Evolutionary conservation across 2,888 invertebrate genomes (phyloP).

Genomic region (Drosophila ustulata): DNA sequence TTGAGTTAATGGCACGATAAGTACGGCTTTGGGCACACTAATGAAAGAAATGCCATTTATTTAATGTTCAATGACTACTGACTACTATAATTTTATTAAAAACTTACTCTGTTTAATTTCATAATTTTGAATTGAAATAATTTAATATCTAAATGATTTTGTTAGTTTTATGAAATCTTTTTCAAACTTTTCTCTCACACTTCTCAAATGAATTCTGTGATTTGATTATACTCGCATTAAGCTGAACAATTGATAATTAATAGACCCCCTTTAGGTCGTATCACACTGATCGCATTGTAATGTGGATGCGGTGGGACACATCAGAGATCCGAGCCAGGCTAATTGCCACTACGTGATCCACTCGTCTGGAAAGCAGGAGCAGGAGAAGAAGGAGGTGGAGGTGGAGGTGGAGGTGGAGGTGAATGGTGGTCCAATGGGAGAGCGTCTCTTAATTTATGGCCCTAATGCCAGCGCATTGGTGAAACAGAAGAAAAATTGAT

Average conservation of each 20-base stretch:
- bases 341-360: conserved; percentile 48
- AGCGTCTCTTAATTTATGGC: conserved; percentile 67
- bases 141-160: too few species aligned
- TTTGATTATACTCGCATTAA: conserved; percentile 33
- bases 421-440: conserved; percentile 62
- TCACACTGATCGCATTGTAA: conserved; percentile 3
- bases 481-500: conserved; percentile 63
- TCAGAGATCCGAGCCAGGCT: conserved; percentile 30
- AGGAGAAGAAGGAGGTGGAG: neutral
- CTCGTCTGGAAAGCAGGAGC: neutral
- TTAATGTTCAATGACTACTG: neutral
- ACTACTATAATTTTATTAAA: neutral
- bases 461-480: conserved; percentile 69
- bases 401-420: neutral
- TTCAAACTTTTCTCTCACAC: neutral
- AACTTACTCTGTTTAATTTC: neutral
- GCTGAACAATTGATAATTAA: conserved; percentile 52
- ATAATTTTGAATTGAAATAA: too few species aligned
- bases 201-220: conserved; percentile 22
- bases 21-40: neutral
- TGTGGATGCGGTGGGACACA: conserved; percentile 11
- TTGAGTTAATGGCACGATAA: conserved; percentile 1
- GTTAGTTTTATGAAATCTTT: neutral
- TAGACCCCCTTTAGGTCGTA: neutral
- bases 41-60: neutral